Base-by-base conservation (phyloP, 1,140 invertebrate genomes). In the Chironomus tepperi region DNA sequence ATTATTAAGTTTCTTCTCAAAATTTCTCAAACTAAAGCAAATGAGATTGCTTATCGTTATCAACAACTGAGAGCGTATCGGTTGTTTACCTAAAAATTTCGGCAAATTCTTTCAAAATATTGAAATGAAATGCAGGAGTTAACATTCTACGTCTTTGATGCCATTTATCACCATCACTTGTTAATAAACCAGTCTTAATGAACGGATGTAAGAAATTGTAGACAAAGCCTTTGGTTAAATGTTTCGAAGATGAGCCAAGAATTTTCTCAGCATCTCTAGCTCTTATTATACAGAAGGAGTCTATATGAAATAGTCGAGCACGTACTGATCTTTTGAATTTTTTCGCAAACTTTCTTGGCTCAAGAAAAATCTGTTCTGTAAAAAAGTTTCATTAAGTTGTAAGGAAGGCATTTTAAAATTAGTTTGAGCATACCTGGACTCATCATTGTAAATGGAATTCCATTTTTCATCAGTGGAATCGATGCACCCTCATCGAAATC, bases 81-180 rank as follows among this genome's bases (percentile, higher is more conserved):
- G n/a, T 34, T 34, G 15, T 15, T 57, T 5, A 57, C 47, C n/a
- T 57, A 15, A 57, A 57, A 57, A 57, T n/a, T 57, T 57, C 47
- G 12, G 12, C 78, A 81, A 94, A 97, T 78, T 93, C 87, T 76
- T 90, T 86, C 0, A 97, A 83, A 75, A 97, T 93, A 77, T 91
- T 90, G 80, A 96, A 96, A 81, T 97, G 94, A 82, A 97, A 97
- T 1, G 93, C 89, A 1, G 94, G 93, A n/a, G 95, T 96, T 0
- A 97, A 80, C 57, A 97, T 84, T 83, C 93, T 94, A 73, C 95
- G 85, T 15, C 93, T 84, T 0, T 80, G 78, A 72, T 88, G 87
- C 94, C 95, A 98, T 83, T 93, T 93, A 8, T 83, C 81, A 65
- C 92, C 93, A 73, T 82, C 74, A 75, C 87, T 89, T 1, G 88